Percentiles rank a stretch among this genome's conserved stretches.
Conservation (phyloP, 2,888 invertebrate genomes). For the Callinectes sapidus region DNA sequence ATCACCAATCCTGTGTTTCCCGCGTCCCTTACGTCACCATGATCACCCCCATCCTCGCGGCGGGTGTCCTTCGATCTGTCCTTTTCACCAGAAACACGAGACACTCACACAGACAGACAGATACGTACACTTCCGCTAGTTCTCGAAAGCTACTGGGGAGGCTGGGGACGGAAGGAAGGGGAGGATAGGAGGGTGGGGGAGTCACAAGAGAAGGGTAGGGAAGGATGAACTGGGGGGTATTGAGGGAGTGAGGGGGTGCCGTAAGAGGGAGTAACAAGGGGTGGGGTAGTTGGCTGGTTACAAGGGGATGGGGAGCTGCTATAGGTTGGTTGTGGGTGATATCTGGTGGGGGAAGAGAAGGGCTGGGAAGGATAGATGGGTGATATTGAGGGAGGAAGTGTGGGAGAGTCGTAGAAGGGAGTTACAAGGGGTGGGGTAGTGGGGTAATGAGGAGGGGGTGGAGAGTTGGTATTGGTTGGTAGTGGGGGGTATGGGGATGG, state of each 20-base stretch:
- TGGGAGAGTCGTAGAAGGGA: neutral
- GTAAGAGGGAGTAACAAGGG: neutral
- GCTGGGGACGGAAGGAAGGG: neutral
- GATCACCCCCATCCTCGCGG: neutral
- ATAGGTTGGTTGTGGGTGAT: neutral
- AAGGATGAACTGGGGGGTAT: neutral
- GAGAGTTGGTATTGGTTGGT: too few relatives aligned
- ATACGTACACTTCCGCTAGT: neutral
- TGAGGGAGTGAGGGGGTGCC: neutral
- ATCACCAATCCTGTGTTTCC: neutral
- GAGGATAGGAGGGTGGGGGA: neutral
- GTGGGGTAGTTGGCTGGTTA: neutral
- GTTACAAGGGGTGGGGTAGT: neutral
- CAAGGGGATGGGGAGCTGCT: neutral
- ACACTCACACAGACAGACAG: too few relatives aligned
- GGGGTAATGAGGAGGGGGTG: neutral
- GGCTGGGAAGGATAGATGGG: neutral
- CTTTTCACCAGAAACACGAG: neutral
- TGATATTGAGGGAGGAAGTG: neutral
- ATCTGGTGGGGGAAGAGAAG: neutral
- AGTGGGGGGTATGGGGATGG: neutral
- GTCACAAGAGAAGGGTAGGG: neutral
- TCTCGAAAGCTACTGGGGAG: neutral
- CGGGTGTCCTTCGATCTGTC: neutral
- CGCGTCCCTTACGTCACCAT: neutral